Conservation (phyloP, 2,113 vertebrate species). For the Peromyscus polionotus region DNA sequence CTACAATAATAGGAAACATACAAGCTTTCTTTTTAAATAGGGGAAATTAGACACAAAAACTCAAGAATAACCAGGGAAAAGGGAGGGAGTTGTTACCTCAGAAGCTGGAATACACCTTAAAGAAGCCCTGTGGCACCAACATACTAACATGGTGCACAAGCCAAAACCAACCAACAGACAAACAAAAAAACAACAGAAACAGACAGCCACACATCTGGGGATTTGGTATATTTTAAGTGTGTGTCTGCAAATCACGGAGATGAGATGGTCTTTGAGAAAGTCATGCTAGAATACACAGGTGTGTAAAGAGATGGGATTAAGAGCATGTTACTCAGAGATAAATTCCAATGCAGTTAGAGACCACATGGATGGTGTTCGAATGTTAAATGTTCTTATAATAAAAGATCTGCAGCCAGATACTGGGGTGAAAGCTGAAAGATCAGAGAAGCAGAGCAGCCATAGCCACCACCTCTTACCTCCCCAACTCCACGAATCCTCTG, state of each 20-base stretch:
- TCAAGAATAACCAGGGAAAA: background rate
- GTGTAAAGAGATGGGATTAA: background rate
- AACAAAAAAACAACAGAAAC: too few relatives aligned
- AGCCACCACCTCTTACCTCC: too few relatives aligned
- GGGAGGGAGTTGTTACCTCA: background rate
- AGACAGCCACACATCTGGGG: background rate
- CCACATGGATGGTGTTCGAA: too few relatives aligned
- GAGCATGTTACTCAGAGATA: background rate
- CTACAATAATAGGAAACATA: background rate
- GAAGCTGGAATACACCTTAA: background rate
- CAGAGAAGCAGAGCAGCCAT: too few relatives aligned
- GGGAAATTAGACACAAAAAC: background rate
- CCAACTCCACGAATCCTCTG: too few relatives aligned
- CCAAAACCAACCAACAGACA: too few relatives aligned
- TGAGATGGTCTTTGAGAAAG: too few relatives aligned
- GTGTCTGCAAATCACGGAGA: background rate
- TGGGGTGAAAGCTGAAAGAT: too few relatives aligned
- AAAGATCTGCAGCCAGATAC: too few relatives aligned
- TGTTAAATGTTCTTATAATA: too few relatives aligned
- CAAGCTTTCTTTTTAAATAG: background rate
- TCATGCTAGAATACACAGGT: background rate
- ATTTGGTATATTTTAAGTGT: too few relatives aligned
- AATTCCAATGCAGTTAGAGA: background rate
- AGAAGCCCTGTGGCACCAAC: background rate
- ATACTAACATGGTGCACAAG: too few relatives aligned